phyloP scores from a whole-genome alignment of 2,888 invertebrate species.

The Synanthedon vespiformis region DNA sequence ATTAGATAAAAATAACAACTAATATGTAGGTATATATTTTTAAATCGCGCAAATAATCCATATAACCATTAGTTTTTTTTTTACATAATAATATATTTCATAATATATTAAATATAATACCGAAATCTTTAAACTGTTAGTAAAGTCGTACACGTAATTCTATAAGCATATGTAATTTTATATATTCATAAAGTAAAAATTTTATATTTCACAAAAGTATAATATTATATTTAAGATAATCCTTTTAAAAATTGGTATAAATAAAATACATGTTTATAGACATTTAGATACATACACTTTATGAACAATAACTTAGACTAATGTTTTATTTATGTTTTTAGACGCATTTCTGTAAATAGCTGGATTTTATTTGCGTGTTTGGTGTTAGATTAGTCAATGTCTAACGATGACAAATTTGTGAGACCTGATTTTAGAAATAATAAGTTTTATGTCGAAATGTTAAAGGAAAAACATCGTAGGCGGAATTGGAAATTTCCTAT shows the following conservation, averaged over 20 bases:
- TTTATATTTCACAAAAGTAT: not conserved
- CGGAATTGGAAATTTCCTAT: too few species aligned
- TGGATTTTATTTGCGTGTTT: conserved; percentile 55
- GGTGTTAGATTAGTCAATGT: conserved; percentile 34
- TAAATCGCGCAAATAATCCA: too few species aligned
- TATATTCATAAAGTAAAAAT: not conserved
- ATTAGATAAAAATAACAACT: too few species aligned
- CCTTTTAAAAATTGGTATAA: not conserved
- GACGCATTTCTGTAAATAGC: conserved; percentile 46
- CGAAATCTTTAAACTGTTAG: too few species aligned
- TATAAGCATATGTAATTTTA: not conserved
- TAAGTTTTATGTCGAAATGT: not conserved
- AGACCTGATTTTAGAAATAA: conserved; percentile 32
- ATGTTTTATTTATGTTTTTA: conserved; percentile 15
- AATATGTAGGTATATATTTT: too few species aligned
- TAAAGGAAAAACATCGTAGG: too few species aligned
- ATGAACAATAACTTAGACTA: conserved; percentile 13
- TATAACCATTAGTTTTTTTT: too few species aligned
- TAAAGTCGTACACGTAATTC: too few species aligned
- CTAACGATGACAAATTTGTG: conserved; percentile 19
- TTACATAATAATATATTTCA: too few species aligned
- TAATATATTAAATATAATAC: not conserved
- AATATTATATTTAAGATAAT: not conserved
- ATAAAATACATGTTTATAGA: conserved; percentile 10
- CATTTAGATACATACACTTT: conserved; percentile 10